Evolutionary conservation across 2,888 invertebrate species (phyloP), one percentile per base, ranked within the genome.

Genomic region (Andricus curvator): DNA sequence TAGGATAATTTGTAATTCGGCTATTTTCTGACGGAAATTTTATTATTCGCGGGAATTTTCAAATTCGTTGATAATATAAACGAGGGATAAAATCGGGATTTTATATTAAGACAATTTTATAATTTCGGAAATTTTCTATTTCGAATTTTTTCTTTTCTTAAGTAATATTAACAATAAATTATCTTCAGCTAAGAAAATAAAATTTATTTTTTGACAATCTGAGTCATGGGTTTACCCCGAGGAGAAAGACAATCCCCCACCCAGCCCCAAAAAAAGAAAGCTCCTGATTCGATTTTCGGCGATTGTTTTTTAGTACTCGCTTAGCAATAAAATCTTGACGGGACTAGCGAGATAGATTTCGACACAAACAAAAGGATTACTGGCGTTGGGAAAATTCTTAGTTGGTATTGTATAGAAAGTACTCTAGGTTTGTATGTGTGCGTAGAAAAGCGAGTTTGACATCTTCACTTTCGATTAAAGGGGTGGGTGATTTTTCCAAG

Each of bases 261-360:
- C 6, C 13, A 1, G 37, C 11, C 1, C 9, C 0, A 17, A 25
- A 25, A 44, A 44, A 68, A 48, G 13, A 6, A 17, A 9, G 25
- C 8, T 48, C 22, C 25, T 9, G 68, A 22, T 70, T 68, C 44
- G 44, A 22, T 44, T 48, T 25, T 25, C 25, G 25, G 48, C 68
- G 13, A 70, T 70, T 51, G 68, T 70, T 70, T 70, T 70, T 70
- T 29, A 29, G 68, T 70, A 15, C 48, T 70, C 68, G 68, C 68
- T 48, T 15, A 48, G 48, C 68, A 70, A 29, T 70, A 70, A 70
- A 70, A 70, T 70, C 48, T 68, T 17, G 68, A 22, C 41, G 48
- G 48, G 25, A 48, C 48, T 48, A 6, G 29, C 17, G 15, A 48
- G 22, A 70, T 41, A 29, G 56, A n/a, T 4, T 70, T 20, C 22